A percentile compares a stretch with the other conserved stretches of the same genome.
Conservation (phyloP, 2,797 vertebrate genomes). For the Schizopygopsis pylzovi region DNA sequence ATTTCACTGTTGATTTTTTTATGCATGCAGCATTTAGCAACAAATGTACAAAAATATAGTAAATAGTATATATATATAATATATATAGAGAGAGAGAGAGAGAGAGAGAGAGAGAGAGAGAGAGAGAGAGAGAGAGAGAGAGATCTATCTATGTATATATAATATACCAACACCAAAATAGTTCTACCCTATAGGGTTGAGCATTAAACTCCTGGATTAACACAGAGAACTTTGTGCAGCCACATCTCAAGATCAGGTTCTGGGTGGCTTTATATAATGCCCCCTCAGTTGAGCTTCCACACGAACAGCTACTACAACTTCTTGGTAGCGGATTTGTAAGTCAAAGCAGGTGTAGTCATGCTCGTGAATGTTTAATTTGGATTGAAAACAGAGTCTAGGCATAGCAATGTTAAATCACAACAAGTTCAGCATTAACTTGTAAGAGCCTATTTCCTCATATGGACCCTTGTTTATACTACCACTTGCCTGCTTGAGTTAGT, state of each 20-base stretch:
- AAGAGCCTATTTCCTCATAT: background rate
- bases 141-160: background rate
- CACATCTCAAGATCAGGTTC: constrained; percentile 36
- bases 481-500: background rate
- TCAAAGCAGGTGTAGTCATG: constrained; percentile 16
- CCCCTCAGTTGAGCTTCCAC: constrained; percentile 22
- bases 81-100: background rate
- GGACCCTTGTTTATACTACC: constrained; percentile 7
- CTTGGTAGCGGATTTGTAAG: background rate
- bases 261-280: constrained; percentile 35
- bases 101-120: too few relatives aligned
- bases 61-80: background rate
- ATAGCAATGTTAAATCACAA: background rate
- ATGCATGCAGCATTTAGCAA: background rate
- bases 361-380: background rate
- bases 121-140: too few relatives aligned
- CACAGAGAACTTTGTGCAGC: background rate
- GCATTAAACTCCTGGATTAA: constrained; percentile 14
- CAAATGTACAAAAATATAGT: background rate
- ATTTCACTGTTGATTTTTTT: background rate
- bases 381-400: background rate
- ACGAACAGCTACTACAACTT: background rate
- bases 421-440: background rate
- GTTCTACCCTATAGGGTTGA: background rate
- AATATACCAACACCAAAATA: background rate